phyloP scores from a whole-genome alignment of 2,113 vertebrate genomes.

The Cyprinodon tularosa region DNA sequence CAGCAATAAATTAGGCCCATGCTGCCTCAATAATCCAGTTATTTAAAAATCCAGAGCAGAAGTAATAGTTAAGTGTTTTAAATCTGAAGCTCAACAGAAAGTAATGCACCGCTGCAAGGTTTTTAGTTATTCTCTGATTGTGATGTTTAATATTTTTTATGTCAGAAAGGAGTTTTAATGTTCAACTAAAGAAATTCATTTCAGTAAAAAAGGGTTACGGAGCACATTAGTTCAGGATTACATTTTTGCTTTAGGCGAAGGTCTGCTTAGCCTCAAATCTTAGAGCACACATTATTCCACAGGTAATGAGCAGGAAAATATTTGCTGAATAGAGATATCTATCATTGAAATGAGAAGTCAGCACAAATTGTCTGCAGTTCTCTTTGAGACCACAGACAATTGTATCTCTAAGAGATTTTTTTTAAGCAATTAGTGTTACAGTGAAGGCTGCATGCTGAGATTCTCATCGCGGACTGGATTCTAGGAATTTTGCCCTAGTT shows the following conservation, averaged over 20 bases:
- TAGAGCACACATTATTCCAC: slow-evolving; percentile 31
- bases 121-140: slow-evolving; percentile 8
- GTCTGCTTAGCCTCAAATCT: neutral
- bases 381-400: slow-evolving; percentile 18
- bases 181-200: neutral
- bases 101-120: slow-evolving; percentile 12
- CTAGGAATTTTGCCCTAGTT: neutral
- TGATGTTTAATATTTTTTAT: neutral
- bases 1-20: slow-evolving; percentile 64
- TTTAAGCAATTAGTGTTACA: neutral
- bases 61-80: slow-evolving; percentile 35
- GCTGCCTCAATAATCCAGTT: slow-evolving; percentile 62
- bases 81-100: slow-evolving; percentile 53
- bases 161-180: neutral
- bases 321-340: slow-evolving; percentile 61
- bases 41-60: slow-evolving; percentile 58
- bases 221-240: slow-evolving; percentile 1
- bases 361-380: slow-evolving; percentile 32
- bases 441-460: slow-evolving; percentile 4
- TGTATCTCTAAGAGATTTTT: slow-evolving; percentile 7
- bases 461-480: neutral
- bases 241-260: slow-evolving; percentile 4
- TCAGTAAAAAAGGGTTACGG: neutral
- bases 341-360: slow-evolving; percentile 61
- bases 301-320: slow-evolving; percentile 65